Evolutionary conservation across 2,113 vertebrate genomes (phyloP), one percentile per base, ranked within the genome.

Genomic region (Tachuris rubrigastra): DNA sequence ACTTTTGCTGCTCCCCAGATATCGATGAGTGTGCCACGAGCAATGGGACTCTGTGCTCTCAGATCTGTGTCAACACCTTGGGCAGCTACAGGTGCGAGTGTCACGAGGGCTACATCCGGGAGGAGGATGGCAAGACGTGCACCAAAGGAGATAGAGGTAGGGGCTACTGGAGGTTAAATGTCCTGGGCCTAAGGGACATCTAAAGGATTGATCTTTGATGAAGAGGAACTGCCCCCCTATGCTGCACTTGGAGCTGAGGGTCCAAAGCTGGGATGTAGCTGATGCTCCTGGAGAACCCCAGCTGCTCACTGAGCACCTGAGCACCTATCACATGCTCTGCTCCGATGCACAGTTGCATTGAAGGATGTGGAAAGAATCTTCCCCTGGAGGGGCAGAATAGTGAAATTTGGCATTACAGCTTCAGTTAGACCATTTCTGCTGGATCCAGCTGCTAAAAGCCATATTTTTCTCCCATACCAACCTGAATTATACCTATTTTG

Each of bases 71-170:
- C 93, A 99, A 99, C 97, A 98, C 99, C 3, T 21, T 97, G 47
- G 99, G 99, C 95, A 99, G 99, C 98, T 99, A 99, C 98, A 98
- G 97, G 97, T 99, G 99, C 1, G 98, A 98, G 75, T 99, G 99
- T 91, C 98, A 98, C 5, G 98, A 98, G 50, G 99, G 99, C 71
- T 99, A 98, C 28, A 95, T 98, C 94, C 98, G 98, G 85, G 99
- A 99, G 90, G 98, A 98, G 21, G 98, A 99, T 4, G 98, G 98
- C 69, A 98, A 93, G 97, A 99, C 98, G 0, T 99, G 99, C 98
- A 98, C 98, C 95, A 98, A 98, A 93, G 99, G 98, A 65, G 98
- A 99, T 83, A 98, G 98, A 98, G 99, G 99, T 99, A 98, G 93
- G 84, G 56, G 27, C 22, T 25, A 23, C 37, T 4, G 6, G 11